A percentile compares a stretch with the other conserved stretches of the same genome.
Conservation (phyloP, 2,888 invertebrate species). For the Hermodice carunculata region DNA sequence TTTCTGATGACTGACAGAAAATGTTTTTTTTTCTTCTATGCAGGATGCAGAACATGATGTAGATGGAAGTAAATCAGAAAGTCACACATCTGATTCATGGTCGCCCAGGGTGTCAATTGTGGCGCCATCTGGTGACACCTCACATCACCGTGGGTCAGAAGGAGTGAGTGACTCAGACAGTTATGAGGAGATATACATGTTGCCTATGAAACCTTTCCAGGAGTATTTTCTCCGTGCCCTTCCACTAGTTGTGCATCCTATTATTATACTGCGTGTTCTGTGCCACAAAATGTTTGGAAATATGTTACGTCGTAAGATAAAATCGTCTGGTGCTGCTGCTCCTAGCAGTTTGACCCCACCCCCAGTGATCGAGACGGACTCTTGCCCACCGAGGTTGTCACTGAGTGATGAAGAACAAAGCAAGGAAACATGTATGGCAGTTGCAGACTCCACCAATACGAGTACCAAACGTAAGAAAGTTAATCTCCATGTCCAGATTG, state of each 20-base stretch:
- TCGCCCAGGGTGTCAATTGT: no score
- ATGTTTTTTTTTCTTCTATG: no score
- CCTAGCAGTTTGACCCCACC: conserved; percentile 64
- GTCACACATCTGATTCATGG: no score
- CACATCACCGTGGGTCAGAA: no score
- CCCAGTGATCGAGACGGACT: conserved; percentile 14
- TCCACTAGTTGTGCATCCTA: conserved; percentile 73
- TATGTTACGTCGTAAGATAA: conserved; percentile 71
- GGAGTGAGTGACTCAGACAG: no score
- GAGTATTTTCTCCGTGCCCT: conserved; percentile 64
- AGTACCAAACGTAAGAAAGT: conserved; percentile 28
- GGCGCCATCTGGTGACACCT: no score
- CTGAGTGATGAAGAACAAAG: not conserved
- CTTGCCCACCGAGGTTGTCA: conserved; percentile 24
- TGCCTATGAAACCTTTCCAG: not conserved
- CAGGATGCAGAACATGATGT: no score
- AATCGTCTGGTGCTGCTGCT: conserved; percentile 46
- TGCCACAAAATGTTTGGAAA: conserved; percentile 74
- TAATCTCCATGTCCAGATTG: conserved; percentile 47
- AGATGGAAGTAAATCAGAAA: no score
- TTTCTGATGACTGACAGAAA: no score
- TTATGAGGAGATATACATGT: no score
- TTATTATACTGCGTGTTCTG: conserved; percentile 73
- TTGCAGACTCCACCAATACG: not conserved
- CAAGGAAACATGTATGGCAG: not conserved